Evolutionary conservation across 2,888 invertebrate genomes (phyloP), one percentile per base, ranked within the genome.

Genomic region (Oxyteleia sp.): DNA sequence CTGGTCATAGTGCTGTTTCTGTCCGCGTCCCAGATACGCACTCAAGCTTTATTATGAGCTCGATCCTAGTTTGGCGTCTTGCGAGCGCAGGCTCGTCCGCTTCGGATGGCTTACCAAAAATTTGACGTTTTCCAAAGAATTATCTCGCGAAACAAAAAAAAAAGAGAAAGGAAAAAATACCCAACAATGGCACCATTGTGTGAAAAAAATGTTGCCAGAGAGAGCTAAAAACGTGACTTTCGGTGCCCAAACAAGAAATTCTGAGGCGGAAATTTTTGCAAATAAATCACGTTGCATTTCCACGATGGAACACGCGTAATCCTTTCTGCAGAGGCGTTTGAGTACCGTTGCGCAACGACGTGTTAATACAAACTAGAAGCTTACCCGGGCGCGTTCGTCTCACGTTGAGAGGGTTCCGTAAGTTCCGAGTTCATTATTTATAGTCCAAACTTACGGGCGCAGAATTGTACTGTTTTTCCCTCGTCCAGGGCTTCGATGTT

Each of bases 351-450:
- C 23, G 23, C 71, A 79, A 26, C 86, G 61, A 63, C 43, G 76
- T 76, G 85, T 85, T 86, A 84, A 86, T 87, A 88, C 88, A 85
- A 89, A 87, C 83, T 86, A 76, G 84, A 83, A 85, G 86, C 85
- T 89, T 85, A 78, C 85, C 38, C 68, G 57, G 43, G 29, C 59
- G 78, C 45, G 53, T 68, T 69, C 41, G 55, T 57, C 66, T 74
- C 80, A 66, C 63, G 69, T 76, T 53, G 61, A 84, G 74, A 68
- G 76, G 13, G 71, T 84, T 82, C 85, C 38, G 68, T 84, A 84
- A 86, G 85, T 59, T 69, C 53, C 45, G 78, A 86, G 82, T 88
- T 90, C 89, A 91, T 91, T 91, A 91, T 90, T 91, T 90, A 91
- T 90, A 80, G 87, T 87, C 85, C 61, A 82, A 76, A 84, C 86